phyloP scores from a whole-genome alignment of 2,113 vertebrate genomes.

The Rhabdomys dilectus region DNA sequence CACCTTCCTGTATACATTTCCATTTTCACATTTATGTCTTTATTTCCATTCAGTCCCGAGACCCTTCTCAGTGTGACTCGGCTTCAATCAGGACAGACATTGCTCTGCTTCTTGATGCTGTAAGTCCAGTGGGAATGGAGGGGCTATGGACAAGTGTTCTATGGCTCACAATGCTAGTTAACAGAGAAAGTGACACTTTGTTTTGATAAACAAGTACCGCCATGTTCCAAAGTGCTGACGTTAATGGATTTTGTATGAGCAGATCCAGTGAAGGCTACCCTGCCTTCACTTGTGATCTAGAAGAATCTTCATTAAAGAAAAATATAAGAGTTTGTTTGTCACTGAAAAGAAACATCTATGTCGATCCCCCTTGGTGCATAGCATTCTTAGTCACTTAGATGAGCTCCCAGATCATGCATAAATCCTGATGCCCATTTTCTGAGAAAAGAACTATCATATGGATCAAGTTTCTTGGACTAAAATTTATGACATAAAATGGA shows the following conservation, averaged over 20 bases:
- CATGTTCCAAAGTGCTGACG: background rate
- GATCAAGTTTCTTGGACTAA: background rate
- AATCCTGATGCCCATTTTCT: background rate
- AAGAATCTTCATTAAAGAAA: background rate
- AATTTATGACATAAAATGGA: background rate
- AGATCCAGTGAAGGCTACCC: background rate
- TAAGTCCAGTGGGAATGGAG: background rate
- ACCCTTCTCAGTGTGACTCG: background rate
- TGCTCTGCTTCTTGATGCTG: background rate
- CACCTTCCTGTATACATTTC: background rate
- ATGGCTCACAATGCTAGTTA: background rate
- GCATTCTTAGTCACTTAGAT: background rate
- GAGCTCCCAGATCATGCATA: background rate
- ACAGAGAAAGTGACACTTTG: constrained; percentile 19
- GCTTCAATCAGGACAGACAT: background rate
- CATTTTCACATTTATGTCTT: constrained; percentile 33
- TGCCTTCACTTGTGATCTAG: background rate
- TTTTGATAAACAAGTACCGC: background rate
- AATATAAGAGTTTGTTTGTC: background rate
- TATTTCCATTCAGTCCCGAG: constrained; percentile 33
- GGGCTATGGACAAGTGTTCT: background rate
- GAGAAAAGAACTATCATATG: background rate
- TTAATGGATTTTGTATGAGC: background rate
- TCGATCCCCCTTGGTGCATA: background rate
- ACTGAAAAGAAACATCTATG: background rate